These are phyloP conservation scores for human DNA, from an alignment of 2,113 vertebrate genomes.

Conservation along the genomic window DNA sequence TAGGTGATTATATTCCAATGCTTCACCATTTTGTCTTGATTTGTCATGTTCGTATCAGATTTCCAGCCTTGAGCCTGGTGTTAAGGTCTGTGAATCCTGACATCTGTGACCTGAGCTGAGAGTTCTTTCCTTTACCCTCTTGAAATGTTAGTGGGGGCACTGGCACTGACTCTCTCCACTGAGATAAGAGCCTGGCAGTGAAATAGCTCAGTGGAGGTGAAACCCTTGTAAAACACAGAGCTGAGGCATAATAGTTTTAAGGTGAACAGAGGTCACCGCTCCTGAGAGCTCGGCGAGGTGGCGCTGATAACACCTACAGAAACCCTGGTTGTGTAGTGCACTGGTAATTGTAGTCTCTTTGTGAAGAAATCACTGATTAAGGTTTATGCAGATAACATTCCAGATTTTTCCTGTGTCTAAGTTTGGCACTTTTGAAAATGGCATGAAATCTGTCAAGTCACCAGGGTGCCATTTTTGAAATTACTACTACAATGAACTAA, in stretches of 20 bases:
- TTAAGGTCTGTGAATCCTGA: conserved; percentile 38
- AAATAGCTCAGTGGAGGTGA: conserved; percentile 62
- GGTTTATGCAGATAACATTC: conserved; percentile 23
- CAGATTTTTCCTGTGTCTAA: conserved; percentile 43
- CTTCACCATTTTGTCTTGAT: not conserved
- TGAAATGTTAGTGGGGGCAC: conserved; percentile 63
- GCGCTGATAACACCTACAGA: conserved; percentile 52
- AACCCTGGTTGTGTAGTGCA: conserved; percentile 50
- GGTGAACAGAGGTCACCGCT: conserved; percentile 60
- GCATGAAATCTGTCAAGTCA: conserved; percentile 52
- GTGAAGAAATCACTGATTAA: conserved; percentile 28
- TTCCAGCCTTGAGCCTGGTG: not conserved
- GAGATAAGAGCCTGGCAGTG: conserved; percentile 71
- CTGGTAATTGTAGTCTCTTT: conserved; percentile 28
- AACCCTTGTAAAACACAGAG: conserved; percentile 67
- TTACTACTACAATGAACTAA: conserved; percentile 54
- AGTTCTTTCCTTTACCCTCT: conserved; percentile 49
- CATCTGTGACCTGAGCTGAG: not conserved
- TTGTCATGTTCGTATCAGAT: conserved; percentile 11
- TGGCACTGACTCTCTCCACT: conserved; percentile 57
- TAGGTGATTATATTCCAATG: not conserved
- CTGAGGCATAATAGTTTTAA: conserved; percentile 59
- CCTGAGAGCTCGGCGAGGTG: conserved; percentile 62
- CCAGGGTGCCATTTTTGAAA: conserved; percentile 55
- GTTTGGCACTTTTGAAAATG: conserved; percentile 47